Evolutionary conservation across 2,888 invertebrate species (phyloP).

Genomic region (Cacoxenus indagator): DNA sequence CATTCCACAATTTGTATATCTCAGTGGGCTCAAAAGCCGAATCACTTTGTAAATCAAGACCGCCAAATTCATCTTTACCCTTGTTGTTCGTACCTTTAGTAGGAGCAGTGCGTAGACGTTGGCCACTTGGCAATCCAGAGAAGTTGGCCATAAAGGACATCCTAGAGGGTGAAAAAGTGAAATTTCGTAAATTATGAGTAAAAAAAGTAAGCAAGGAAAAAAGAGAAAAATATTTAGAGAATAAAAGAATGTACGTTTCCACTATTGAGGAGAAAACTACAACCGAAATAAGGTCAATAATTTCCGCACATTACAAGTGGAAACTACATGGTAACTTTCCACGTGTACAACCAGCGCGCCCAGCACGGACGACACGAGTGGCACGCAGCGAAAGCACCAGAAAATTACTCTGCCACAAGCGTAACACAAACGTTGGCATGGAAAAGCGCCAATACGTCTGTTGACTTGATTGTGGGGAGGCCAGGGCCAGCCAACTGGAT

Average conservation of each 20-base stretch:
- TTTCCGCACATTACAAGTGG: conserved; percentile 22
- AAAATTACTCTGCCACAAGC: conserved; percentile 61
- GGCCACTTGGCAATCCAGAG: conserved; percentile 76
- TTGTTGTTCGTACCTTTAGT: conserved; percentile 66
- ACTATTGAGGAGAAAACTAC: background rate
- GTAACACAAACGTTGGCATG: conserved; percentile 64
- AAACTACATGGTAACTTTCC: conserved; percentile 8
- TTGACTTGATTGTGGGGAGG: conserved; percentile 64
- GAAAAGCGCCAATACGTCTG: conserved; percentile 53
- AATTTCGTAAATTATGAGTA: background rate
- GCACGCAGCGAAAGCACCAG: conserved; percentile 36
- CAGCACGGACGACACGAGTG: conserved; percentile 58
- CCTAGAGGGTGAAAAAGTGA: conserved; percentile 65
- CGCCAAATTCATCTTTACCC: conserved; percentile 70
- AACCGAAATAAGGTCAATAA: background rate
- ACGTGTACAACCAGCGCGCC: conserved; percentile 40
- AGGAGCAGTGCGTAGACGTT: conserved; percentile 67
- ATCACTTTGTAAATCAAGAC: conserved; percentile 77
- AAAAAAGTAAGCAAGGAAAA: background rate
- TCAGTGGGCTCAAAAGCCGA: conserved; percentile 91
- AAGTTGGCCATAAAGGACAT: conserved; percentile 81
- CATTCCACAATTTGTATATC: conserved; percentile 86
- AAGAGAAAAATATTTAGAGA: background rate
- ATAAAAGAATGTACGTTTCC: background rate
- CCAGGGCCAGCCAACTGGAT: background rate